Conservation (phyloP, 2,797 vertebrate genomes). For the Pelochelys cantorii region DNA sequence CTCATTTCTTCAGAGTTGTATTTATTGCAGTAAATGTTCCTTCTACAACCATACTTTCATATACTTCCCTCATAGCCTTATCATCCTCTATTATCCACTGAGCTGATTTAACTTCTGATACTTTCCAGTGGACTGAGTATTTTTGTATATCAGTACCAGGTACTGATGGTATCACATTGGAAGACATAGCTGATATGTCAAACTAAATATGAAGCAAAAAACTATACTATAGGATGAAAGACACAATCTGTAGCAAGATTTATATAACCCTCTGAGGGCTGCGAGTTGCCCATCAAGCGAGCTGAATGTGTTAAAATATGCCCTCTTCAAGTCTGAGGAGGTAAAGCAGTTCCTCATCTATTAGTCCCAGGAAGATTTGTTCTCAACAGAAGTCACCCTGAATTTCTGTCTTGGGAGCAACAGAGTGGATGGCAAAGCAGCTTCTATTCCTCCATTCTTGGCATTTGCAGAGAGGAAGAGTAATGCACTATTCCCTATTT, state of each 20-base stretch:
- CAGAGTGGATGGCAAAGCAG: not conserved
- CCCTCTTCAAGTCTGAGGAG: not conserved
- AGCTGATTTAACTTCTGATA: not conserved
- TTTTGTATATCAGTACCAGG: not conserved
- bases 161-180: not conserved
- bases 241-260: not conserved
- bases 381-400: not conserved
- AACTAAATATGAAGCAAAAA: not conserved
- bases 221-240: not conserved
- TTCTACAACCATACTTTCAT: not conserved
- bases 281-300: not conserved
- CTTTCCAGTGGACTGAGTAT: not conserved
- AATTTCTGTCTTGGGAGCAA: not conserved
- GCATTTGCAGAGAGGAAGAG: not conserved
- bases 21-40: conserved; percentile 13
- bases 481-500: not conserved
- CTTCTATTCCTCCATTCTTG: not conserved
- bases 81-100: conserved; percentile 11
- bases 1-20: not conserved
- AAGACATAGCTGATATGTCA: not conserved
- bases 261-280: rapidly evolving
- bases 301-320: not conserved
- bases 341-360: not conserved
- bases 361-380: not conserved
- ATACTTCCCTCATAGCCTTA: conserved; percentile 2